phyloP scores from a whole-genome alignment of 2,113 vertebrate genomes.

The Periophthalmus modestus region DNA sequence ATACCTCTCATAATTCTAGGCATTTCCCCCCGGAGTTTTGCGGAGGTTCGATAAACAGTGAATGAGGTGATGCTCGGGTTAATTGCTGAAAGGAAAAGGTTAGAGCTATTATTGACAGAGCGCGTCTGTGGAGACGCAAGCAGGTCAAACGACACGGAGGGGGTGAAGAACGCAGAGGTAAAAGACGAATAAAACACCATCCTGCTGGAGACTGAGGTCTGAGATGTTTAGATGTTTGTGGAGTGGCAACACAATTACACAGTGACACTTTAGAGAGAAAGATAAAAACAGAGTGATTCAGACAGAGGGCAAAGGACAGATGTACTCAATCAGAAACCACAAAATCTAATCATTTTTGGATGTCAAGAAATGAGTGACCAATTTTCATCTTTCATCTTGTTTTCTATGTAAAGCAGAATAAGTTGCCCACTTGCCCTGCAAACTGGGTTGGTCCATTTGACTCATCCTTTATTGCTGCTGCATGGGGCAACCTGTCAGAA shows the following conservation, averaged over 20 bases:
- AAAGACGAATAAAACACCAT: neutral
- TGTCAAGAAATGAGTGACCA: too few relatives aligned
- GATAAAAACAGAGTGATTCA: neutral
- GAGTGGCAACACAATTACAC: neutral
- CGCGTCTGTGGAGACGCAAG: neutral
- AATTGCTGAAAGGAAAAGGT: constrained; percentile 57
- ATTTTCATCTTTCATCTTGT: too few relatives aligned
- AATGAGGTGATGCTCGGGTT: constrained; percentile 50
- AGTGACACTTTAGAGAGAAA: neutral
- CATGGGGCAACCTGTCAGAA: too few relatives aligned
- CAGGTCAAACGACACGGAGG: constrained; percentile 27
- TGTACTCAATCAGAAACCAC: too few relatives aligned
- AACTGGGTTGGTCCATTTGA: too few relatives aligned
- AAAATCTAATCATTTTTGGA: too few relatives aligned
- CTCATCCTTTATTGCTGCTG: too few relatives aligned
- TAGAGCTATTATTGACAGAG: constrained; percentile 53
- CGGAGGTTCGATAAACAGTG: constrained; percentile 36
- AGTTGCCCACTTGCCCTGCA: too few relatives aligned
- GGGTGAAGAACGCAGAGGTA: constrained; percentile 19
- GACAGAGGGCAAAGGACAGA: too few relatives aligned
- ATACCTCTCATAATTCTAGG: constrained; percentile 39
- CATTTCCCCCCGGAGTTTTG: constrained; percentile 24
- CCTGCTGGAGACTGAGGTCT: neutral
- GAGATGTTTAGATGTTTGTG: neutral
- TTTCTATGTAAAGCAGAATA: too few relatives aligned